Percentiles rank a stretch among this genome's conserved stretches.
Evolutionary conservation across 2,797 vertebrate species (phyloP).

Genomic region (Oryzias sinensis): DNA sequence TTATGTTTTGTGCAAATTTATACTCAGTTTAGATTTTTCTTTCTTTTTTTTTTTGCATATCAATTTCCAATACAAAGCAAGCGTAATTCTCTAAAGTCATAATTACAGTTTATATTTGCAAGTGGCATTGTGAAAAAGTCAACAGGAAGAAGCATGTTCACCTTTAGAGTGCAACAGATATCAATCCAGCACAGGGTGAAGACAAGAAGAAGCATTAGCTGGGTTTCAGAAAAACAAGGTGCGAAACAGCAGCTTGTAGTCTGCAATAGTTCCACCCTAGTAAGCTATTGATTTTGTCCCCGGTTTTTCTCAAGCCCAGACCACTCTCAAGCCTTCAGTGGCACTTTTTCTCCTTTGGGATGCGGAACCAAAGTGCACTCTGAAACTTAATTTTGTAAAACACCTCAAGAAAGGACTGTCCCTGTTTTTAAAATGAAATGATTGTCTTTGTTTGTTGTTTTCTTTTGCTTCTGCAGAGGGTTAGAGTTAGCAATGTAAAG

Average conservation of each 20-base stretch:
- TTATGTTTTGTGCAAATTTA: background rate
- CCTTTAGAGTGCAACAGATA: constrained; percentile 62
- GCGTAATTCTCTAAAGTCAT: background rate
- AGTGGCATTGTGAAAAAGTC: constrained; percentile 18
- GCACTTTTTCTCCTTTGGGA: constrained; percentile 67
- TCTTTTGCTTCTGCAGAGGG: constrained; percentile 25
- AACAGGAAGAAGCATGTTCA: constrained; percentile 17
- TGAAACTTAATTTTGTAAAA: constrained; percentile 59
- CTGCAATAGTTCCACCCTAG: constrained; percentile 70
- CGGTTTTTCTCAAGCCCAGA: constrained; percentile 34
- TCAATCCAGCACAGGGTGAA: constrained; percentile 51
- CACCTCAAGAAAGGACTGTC: constrained; percentile 51
- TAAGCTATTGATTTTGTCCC: constrained; percentile 76
- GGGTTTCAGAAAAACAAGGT: constrained; percentile 77
- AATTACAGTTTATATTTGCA: constrained; percentile 19
- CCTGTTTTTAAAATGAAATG: constrained; percentile 69
- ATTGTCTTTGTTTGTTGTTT: constrained; percentile 43
- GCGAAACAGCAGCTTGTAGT: constrained; percentile 68
- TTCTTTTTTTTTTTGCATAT: constrained; percentile 3
- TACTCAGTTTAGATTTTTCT: background rate
- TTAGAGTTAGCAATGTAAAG: constrained; percentile 41
- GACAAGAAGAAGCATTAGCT: constrained; percentile 66
- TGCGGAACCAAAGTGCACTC: constrained; percentile 37
- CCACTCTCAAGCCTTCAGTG: constrained; percentile 52
- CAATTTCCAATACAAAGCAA: background rate